Conservation (phyloP, 2,797 vertebrate genomes). For the Acipenser ruthenus region DNA sequence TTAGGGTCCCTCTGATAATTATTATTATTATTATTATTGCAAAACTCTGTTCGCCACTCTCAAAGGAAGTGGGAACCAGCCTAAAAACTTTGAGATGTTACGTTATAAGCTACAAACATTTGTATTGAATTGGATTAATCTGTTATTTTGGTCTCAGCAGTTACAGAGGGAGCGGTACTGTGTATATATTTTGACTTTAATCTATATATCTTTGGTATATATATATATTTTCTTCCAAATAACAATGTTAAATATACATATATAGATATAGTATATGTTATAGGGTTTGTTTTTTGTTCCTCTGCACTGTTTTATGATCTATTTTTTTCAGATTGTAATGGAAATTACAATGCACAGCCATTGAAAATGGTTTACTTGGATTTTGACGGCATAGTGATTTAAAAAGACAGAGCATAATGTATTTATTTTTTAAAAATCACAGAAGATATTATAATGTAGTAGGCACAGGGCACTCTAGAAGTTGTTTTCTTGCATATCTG, state of each 20-base stretch:
- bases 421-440: constrained; percentile 4
- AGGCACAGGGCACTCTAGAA: background rate
- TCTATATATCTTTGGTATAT: constrained; percentile 4
- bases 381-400: constrained; percentile 5
- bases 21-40: too few species aligned
- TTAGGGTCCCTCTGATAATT: too few species aligned
- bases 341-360: constrained; percentile 4
- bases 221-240: constrained; percentile 18
- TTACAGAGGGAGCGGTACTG: constrained; percentile 31
- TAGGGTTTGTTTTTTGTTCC: constrained; percentile 5
- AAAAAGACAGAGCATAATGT: background rate
- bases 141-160: background rate
- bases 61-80: too few species aligned
- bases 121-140: background rate
- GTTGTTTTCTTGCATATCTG: constrained; percentile 3
- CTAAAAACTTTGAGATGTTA: background rate
- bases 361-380: constrained; percentile 9
- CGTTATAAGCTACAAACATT: background rate
- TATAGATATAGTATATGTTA: constrained; percentile 8
- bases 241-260: constrained; percentile 11
- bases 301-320: constrained; percentile 12
- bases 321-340: constrained; percentile 1
- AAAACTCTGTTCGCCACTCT: too few species aligned
- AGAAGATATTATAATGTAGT: background rate
- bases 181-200: constrained; percentile 14